Evolutionary conservation across 2,797 vertebrate species (phyloP).

Genomic region (Lutjanus argentimaculatus): DNA sequence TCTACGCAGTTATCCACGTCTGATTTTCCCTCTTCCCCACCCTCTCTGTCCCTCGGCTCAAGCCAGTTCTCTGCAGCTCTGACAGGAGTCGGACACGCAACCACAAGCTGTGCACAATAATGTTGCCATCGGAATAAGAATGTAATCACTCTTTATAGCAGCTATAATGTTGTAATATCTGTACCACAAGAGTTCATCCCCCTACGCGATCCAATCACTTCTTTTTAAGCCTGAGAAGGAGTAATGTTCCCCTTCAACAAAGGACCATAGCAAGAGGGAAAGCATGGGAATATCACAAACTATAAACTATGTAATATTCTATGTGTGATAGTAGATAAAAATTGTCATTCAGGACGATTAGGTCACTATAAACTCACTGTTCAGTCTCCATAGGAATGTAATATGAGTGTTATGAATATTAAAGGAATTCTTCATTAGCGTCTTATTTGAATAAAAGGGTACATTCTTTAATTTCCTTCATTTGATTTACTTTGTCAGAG

Average conservation of each 20-base stretch:
- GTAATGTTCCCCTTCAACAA: constrained; percentile 35
- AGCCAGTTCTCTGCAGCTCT: constrained; percentile 85
- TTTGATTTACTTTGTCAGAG: constrained; percentile 58
- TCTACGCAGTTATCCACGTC: constrained; percentile 72
- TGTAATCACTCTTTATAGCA: constrained; percentile 69
- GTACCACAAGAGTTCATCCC: constrained; percentile 32
- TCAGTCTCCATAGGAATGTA: constrained; percentile 39
- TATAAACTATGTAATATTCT: constrained; percentile 40
- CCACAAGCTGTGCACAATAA: constrained; percentile 82
- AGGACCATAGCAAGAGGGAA: constrained; percentile 25
- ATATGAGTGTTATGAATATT: constrained; percentile 48
- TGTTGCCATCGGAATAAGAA: constrained; percentile 80
- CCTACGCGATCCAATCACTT: constrained; percentile 25
- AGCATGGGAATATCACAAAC: constrained; percentile 40
- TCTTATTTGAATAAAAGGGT: constrained; percentile 45
- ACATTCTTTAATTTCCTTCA: constrained; percentile 53
- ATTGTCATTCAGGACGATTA: constrained; percentile 14
- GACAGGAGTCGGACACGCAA: constrained; percentile 85
- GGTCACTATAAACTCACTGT: constrained; percentile 26
- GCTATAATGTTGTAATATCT: constrained; percentile 51
- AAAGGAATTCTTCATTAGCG: constrained; percentile 40
- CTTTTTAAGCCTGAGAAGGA: constrained; percentile 24
- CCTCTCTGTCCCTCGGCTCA: constrained; percentile 77
- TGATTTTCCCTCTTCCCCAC: constrained; percentile 75
- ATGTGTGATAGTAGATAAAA: constrained; percentile 21